These are phyloP conservation scores for Mantis religiosa DNA, from an alignment of 2,888 invertebrate species.

Conservation along the genomic window DNA sequence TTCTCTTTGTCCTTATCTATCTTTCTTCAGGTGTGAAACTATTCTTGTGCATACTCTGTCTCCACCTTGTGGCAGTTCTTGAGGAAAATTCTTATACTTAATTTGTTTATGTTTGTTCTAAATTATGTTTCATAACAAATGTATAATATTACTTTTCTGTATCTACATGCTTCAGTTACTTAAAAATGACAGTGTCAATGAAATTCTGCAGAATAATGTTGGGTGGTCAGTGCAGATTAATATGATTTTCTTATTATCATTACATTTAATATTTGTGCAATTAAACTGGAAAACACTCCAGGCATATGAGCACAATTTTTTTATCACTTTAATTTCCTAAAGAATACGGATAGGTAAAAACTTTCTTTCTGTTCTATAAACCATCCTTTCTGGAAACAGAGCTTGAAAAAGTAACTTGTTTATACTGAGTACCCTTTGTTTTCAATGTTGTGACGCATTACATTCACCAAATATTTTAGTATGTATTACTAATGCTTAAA, in stretches of 20 bases:
- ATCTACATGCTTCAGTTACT: not conserved
- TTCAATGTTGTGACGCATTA: no score
- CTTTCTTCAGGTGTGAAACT: slow-evolving; percentile 3
- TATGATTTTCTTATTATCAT: not conserved
- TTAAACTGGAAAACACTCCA: not conserved
- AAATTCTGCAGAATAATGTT: not conserved
- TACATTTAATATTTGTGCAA: not conserved
- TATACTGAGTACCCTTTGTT: not conserved
- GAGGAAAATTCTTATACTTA: not conserved
- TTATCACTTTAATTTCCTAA: not conserved
- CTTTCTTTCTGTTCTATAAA: not conserved
- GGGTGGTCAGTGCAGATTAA: not conserved
- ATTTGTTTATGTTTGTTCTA: not conserved
- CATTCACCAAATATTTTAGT: no score
- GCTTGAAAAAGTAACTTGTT: not conserved
- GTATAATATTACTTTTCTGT: not conserved
- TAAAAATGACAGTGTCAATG: not conserved
- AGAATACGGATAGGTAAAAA: not conserved
- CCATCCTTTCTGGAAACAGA: not conserved
- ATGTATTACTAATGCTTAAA: no score
- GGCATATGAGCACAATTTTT: not conserved
- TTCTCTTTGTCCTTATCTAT: not conserved
- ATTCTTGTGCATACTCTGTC: not conserved
- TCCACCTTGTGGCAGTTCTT: not conserved
- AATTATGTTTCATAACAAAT: not conserved